Conservation (phyloP, 2,888 invertebrate genomes). For the Leucania comma region DNA sequence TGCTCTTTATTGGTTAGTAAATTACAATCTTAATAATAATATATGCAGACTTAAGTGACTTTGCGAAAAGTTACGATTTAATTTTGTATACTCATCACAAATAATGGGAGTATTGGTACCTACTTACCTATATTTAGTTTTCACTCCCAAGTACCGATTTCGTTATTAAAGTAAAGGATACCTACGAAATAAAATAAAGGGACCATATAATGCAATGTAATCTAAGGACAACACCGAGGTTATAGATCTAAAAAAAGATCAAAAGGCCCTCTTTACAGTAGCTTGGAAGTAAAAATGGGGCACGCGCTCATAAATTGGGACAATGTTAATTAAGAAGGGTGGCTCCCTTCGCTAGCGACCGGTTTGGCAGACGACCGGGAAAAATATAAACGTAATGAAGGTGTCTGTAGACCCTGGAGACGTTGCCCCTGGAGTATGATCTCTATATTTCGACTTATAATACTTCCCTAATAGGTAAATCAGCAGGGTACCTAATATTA, state of each 20-base stretch:
- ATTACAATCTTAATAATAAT: slow-evolving; percentile 21
- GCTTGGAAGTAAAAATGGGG: slow-evolving; percentile 41
- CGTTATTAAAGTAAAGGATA: slow-evolving; percentile 20
- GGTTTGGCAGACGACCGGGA: slow-evolving; percentile 39
- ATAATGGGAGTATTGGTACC: neutral
- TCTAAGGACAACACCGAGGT: slow-evolving; percentile 9
- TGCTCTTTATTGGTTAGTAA: neutral
- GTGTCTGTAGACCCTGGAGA: slow-evolving; percentile 40
- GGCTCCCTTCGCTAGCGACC: slow-evolving; percentile 53
- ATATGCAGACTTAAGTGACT: slow-evolving; percentile 6
- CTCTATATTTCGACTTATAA: neutral
- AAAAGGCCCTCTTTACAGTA: slow-evolving; percentile 23
- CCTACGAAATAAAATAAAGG: slow-evolving; percentile 16
- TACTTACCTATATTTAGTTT: neutral
- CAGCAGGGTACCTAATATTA: neutral
- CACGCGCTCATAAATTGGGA: slow-evolving; percentile 59
- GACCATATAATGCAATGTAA: slow-evolving; percentile 20
- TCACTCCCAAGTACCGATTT: neutral
- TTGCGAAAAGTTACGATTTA: slow-evolving; percentile 6
- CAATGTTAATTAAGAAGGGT: slow-evolving; percentile 64
- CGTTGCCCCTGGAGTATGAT: slow-evolving; percentile 6
- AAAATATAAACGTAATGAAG: slow-evolving; percentile 40
- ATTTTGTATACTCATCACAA: slow-evolving; percentile 19
- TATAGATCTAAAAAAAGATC: slow-evolving; percentile 28
- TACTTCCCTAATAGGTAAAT: neutral